Percentiles rank a stretch among this genome's conserved stretches.
Evolutionary conservation across 1,140 invertebrate genomes (phyloP).

Genomic region (Leptopilina boulardi): DNA sequence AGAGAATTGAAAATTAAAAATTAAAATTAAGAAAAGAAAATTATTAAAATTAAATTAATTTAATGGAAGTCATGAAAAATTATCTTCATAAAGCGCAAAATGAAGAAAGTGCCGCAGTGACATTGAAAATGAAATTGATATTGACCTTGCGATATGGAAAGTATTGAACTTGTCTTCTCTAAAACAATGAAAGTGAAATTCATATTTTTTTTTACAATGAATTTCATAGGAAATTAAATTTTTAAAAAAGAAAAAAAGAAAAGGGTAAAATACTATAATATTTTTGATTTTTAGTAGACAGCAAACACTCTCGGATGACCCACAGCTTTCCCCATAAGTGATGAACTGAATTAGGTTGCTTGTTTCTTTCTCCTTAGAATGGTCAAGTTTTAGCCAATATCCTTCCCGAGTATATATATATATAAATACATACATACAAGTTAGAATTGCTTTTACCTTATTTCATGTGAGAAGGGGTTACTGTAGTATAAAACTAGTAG

Average conservation of each 20-base stretch:
- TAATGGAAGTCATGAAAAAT: neutral
- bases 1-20: too few relatives aligned
- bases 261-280: neutral
- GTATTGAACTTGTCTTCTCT: neutral
- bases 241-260: neutral
- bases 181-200: constrained; percentile 21
- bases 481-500: constrained; percentile 69
- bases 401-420: constrained; percentile 58
- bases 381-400: constrained; percentile 66
- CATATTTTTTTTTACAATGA: neutral
- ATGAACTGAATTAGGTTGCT: constrained; percentile 68
- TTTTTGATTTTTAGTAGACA: constrained; percentile 10
- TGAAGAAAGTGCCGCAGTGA: neutral
- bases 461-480: constrained; percentile 64
- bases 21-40: neutral
- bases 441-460: constrained; percentile 69
- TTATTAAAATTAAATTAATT: neutral
- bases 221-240: neutral
- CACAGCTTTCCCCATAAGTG: constrained; percentile 62
- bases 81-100: neutral
- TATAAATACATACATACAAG: too few relatives aligned
- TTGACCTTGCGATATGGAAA: constrained; percentile 1
- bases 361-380: constrained; percentile 67
- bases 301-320: constrained; percentile 42
- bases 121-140: constrained; percentile 21